phyloP scores from a whole-genome alignment of 2,797 vertebrate genomes.

The Eleutherodactylus coqui region DNA sequence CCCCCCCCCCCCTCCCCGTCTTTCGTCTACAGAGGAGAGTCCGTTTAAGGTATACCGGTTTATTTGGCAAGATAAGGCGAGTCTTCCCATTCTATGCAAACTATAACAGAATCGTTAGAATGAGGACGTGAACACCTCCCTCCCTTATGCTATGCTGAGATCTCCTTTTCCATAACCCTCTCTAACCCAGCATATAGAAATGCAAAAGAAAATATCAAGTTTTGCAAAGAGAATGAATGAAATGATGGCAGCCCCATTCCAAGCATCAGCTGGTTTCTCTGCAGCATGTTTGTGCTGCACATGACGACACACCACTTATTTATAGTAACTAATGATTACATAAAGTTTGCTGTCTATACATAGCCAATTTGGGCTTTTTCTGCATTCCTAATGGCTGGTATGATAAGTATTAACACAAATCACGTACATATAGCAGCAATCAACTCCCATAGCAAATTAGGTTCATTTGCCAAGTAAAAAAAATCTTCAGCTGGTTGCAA shows the following conservation, averaged over 20 bases:
- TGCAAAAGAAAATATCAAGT: neutral
- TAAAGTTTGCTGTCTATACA: neutral
- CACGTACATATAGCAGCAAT: neutral
- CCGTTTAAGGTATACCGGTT: too few species aligned
- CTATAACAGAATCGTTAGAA: too few species aligned
- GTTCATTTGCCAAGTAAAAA: too few species aligned
- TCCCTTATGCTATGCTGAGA: too few species aligned
- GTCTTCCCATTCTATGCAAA: too few species aligned
- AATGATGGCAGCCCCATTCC: neutral
- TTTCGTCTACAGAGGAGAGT: too few species aligned
- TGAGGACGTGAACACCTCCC: too few species aligned
- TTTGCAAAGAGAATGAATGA: neutral
- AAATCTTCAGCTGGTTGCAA: too few species aligned
- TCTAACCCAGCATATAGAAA: neutral
- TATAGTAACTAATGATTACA: neutral
- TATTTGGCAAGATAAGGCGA: too few species aligned
- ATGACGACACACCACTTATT: neutral
- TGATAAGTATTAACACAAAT: neutral
- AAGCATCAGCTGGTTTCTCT: neutral
- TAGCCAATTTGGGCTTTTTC: neutral
- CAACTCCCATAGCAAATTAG: too few species aligned
- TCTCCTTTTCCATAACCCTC: too few species aligned
- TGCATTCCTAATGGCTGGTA: neutral
- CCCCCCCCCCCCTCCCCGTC: too few species aligned
- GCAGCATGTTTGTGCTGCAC: neutral